phyloP scores from a whole-genome alignment of 2,797 vertebrate genomes.

The Prionace glauca region DNA sequence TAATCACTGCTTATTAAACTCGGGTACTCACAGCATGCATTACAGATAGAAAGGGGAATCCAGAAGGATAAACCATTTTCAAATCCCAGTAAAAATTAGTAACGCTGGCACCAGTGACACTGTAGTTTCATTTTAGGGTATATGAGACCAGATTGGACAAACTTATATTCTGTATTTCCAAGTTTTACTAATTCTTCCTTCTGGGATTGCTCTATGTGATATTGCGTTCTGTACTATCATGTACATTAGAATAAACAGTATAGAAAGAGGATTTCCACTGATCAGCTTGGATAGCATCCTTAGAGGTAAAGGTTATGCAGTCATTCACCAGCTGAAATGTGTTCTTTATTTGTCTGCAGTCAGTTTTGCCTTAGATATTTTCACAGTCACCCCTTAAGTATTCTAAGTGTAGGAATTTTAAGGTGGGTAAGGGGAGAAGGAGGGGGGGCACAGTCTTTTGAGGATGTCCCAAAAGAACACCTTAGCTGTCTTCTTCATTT shows the following conservation, averaged over 20 bases:
- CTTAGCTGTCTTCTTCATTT: neutral
- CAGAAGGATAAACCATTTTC: no score
- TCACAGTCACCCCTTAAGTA: neutral
- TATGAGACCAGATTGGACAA: no score
- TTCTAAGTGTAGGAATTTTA: neutral
- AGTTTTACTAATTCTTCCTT: no score
- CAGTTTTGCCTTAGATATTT: neutral
- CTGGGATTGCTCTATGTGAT: neutral
- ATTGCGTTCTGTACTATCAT: neutral
- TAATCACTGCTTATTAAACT: neutral
- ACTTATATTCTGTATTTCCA: no score
- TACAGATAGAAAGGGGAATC: neutral
- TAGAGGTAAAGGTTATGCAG: neutral
- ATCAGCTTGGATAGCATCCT: neutral
- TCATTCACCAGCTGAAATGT: neutral
- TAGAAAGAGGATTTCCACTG: neutral
- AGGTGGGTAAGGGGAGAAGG: no score
- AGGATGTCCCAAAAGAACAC: neutral
- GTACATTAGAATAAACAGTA: neutral
- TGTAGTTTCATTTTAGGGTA: no score
- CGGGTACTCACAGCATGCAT: neutral
- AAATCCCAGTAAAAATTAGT: no score
- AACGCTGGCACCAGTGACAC: no score
- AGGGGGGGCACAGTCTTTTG: neutral
- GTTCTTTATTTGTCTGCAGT: neutral